These are phyloP conservation scores for Caenorhabditis sulstoni DNA, from an alignment of 2,888 invertebrate genomes.

Conservation along the genomic window DNA sequence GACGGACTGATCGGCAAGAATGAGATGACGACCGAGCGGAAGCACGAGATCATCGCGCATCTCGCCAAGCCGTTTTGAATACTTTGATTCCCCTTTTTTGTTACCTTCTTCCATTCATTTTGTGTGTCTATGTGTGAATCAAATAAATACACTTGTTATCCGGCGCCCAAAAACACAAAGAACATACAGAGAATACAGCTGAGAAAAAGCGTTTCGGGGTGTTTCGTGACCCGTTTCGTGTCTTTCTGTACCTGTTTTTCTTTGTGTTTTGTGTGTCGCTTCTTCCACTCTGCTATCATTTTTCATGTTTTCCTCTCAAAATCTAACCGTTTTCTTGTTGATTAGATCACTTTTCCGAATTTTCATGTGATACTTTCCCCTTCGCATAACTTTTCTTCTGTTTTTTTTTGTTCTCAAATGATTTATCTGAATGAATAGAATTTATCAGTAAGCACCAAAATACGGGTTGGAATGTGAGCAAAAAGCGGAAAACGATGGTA, in stretches of 20 bases:
- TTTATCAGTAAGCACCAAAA: neutral
- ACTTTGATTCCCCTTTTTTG: neutral
- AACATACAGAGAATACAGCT: neutral
- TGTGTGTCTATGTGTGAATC: neutral
- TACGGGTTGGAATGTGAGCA: neutral
- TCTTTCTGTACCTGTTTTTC: neutral
- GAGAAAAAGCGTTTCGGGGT: neutral
- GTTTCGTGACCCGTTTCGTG: neutral
- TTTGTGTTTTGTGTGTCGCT: constrained; percentile 6
- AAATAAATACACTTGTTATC: constrained; percentile 17
- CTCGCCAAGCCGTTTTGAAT: constrained; percentile 63
- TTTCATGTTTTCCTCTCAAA: neutral
- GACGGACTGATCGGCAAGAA: constrained; percentile 67
- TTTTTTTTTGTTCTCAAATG: neutral
- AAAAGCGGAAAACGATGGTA: neutral
- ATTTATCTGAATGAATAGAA: neutral
- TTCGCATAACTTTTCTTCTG: neutral
- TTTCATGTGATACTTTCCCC: constrained; percentile 1
- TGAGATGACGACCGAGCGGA: constrained; percentile 64
- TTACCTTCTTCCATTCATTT: neutral
- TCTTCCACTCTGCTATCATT: neutral
- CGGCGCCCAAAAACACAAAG: neutral
- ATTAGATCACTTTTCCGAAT: neutral
- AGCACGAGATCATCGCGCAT: constrained; percentile 70
- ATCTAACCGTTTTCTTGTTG: neutral